Base-by-base conservation (phyloP, 2,888 invertebrate species). In the Loripinus fragilis region DNA sequence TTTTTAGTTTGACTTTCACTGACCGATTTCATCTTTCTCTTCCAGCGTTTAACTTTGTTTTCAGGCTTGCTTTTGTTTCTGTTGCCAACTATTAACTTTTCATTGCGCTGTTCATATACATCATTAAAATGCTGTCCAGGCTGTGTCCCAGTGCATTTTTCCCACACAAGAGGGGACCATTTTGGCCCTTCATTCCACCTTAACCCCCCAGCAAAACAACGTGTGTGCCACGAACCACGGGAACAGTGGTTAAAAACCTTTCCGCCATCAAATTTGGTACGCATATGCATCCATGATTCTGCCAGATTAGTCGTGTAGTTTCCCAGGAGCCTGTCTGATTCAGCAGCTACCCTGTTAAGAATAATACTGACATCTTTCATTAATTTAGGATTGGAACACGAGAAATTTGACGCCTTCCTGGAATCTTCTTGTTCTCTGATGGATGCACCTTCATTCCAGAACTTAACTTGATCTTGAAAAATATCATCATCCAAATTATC, bases 241-340 rank as follows among this genome's bases (percentile, higher is more conserved):
- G 80, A 70, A 60, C 81, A 80, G 1, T 74, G 55, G 64, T 85
- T 81, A 23, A 67, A 65, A 2, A 83, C 60, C 52, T 85, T 85
- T 10, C 81, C 84, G 20, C 81, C 84, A 76, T 85, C 84, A 81
- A 83, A 86, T 55, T 85, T 83, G 0, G 66, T 48, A 2, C 83
- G 33, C 5, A 85, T 78, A 30, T 69, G 68, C 86, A 81, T 83
- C 83, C 81, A 85, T 28, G 45, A 38, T 35, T 85, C 85, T n/a
- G 83, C 77, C 28, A 78, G 33, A 8, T 74, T 78, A 30, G 25
- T 64, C n/a, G n/a, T n/a, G n/a, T n/a, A n/a, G n/a, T n/a, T n/a
- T n/a, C 68, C 68, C 1, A 78, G 45, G 15, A 86, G 69, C 45
- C 80, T 42, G 25, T 78, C 74, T 33, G 74, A 35, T 30, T 81